Base-by-base conservation (phyloP, 2,797 vertebrate genomes). In the Acanthopagrus latus region DNA sequence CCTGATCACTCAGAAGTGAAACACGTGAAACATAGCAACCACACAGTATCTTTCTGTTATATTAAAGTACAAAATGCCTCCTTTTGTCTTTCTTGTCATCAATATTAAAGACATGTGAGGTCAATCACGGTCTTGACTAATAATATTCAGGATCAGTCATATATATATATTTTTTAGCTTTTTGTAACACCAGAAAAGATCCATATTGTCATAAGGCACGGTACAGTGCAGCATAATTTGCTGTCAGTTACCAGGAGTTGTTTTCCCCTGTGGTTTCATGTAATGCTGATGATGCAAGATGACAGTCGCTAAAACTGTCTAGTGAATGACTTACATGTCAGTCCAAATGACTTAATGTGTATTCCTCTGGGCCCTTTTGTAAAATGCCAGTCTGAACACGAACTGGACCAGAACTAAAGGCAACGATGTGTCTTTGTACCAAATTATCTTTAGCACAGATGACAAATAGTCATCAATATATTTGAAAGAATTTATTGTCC, bases 251-350 rank as follows among this genome's bases (percentile, higher is more conserved):
- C 14, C 16, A 41, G 3, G 10, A 43, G 41, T 43, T 52, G 44
- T 60, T 62, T 52, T 51, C 57, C 17, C 17, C 57, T 11, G 56
- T 70, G 52, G 12, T 10, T 55, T 25, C 38, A n/a, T 56, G 44
- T 17, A n/a, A 50, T 2, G 16, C n/a, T 20, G 21, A 27, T 25
- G 21, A 71, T 60, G 29, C n/a, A 71, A 18, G 17, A 60, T 60
- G 27, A 18, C 44, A 23, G 25, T 25, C 55, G 52, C 16, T 33
- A 47, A 47, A 57, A 44, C 21, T 18, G 33, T 18, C 29, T 6
- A 8, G 64, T 23, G 23, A 43, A 33, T 21, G 7, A 48, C 20
- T 33, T 38, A 33, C 3, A 3, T 41, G 27, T 70, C 10, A 2
- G 10, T 25, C 25, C 17, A 16, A 6, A 48, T 64, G 9, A 58